Conservation (phyloP, 2,113 vertebrate genomes). For the Otis tarda region DNA sequence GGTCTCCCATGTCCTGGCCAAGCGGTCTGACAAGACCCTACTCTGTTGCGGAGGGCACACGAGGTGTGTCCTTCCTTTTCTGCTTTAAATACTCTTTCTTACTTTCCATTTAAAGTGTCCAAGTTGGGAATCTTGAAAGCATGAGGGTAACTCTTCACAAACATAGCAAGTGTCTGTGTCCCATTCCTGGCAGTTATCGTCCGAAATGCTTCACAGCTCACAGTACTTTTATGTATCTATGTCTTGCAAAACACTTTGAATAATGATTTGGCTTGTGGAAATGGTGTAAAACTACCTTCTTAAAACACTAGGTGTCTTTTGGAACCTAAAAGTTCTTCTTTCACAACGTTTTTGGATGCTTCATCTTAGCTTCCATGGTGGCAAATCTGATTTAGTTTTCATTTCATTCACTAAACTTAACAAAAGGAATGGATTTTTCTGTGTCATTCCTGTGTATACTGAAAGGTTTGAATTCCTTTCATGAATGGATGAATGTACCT, state of each 20-base stretch:
- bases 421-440: background rate
- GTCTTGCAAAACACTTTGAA: background rate
- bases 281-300: background rate
- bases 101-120: background rate
- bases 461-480: background rate
- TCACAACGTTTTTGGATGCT: background rate
- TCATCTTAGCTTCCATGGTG: background rate
- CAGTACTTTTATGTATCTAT: background rate
- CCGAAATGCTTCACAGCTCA: background rate
- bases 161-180: fast-evolving
- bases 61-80: background rate
- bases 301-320: background rate
- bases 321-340: background rate
- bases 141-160: background rate
- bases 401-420: background rate
- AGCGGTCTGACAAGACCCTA: background rate
- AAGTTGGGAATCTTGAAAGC: background rate
- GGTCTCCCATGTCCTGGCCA: background rate
- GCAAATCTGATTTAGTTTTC: background rate
- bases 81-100: background rate
- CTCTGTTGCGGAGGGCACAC: background rate
- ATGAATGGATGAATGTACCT: background rate
- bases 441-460: background rate
- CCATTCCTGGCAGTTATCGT: background rate
- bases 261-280: background rate